Conservation (phyloP, 2,113 vertebrate genomes). For the Oncorhynchus kisutch region DNA sequence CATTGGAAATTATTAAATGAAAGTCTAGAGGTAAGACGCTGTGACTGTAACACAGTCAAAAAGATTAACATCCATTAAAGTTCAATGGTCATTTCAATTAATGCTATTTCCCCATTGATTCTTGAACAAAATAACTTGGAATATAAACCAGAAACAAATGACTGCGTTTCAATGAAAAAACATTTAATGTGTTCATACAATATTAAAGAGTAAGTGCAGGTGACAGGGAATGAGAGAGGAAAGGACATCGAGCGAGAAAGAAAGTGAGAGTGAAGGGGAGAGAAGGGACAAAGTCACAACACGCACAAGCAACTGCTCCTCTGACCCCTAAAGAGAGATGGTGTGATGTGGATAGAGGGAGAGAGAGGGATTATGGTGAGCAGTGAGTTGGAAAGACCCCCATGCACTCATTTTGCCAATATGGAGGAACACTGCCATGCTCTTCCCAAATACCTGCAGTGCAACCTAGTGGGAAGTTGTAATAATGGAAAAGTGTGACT, state of each 20-base stretch:
- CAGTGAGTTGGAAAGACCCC: too few species aligned
- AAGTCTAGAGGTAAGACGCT: too few species aligned
- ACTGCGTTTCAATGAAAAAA: too few species aligned
- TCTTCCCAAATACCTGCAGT: slow-evolving; percentile 8
- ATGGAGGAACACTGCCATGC: background rate
- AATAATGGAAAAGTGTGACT: too few species aligned
- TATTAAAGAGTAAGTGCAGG: background rate
- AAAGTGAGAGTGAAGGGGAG: background rate
- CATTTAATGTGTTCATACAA: background rate
- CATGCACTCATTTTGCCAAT: too few species aligned
- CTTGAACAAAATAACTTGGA: too few species aligned
- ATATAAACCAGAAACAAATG: too few species aligned
- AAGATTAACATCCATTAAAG: too few species aligned
- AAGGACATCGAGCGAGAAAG: background rate
- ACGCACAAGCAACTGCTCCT: background rate
- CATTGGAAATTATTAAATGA: background rate
- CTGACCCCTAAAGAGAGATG: background rate
- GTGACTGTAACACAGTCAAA: too few species aligned
- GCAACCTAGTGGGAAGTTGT: slow-evolving; percentile 27
- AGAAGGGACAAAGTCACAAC: background rate
- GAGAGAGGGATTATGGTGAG: background rate
- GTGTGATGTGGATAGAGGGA: background rate
- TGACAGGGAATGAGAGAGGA: background rate
- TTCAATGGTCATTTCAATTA: too few species aligned
- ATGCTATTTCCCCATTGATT: too few species aligned